These are phyloP conservation scores for Siphlonurus alternatus DNA, from an alignment of 2,888 invertebrate genomes.

Conservation along the genomic window DNA sequence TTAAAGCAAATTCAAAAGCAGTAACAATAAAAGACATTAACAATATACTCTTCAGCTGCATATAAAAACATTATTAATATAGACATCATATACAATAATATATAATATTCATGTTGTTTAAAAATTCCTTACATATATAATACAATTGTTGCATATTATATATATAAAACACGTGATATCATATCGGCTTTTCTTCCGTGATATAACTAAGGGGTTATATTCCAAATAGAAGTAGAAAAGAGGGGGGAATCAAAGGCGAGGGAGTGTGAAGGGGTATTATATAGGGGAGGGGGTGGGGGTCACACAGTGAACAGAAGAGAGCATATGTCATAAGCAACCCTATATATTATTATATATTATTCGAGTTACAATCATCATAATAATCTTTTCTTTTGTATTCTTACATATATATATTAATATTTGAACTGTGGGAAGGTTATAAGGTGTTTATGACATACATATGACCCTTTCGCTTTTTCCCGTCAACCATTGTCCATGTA, in stretches of 20 bases:
- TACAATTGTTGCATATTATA: neutral
- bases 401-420: no score
- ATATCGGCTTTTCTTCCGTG: neutral
- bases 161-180: neutral
- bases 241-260: neutral
- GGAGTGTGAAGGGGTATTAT: no score
- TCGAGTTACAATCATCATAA: neutral
- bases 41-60: no score
- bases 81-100: no score
- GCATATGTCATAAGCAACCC: neutral
- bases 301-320: no score
- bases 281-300: neutral
- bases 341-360: no score
- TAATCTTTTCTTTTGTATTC: neutral
- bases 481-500: neutral
- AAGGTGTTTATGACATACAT: neutral
- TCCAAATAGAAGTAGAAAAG: neutral
- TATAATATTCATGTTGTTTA: no score
- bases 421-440: neutral
- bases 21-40: no score
- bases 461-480: neutral
- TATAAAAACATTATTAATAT: no score
- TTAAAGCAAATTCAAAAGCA: no score
- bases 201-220: neutral
- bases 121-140: no score